Percentiles rank a stretch among this genome's conserved stretches.
These are phyloP conservation scores for Microhierax caerulescens DNA, from an alignment of 2,797 vertebrate species.

Conservation along the genomic window DNA sequence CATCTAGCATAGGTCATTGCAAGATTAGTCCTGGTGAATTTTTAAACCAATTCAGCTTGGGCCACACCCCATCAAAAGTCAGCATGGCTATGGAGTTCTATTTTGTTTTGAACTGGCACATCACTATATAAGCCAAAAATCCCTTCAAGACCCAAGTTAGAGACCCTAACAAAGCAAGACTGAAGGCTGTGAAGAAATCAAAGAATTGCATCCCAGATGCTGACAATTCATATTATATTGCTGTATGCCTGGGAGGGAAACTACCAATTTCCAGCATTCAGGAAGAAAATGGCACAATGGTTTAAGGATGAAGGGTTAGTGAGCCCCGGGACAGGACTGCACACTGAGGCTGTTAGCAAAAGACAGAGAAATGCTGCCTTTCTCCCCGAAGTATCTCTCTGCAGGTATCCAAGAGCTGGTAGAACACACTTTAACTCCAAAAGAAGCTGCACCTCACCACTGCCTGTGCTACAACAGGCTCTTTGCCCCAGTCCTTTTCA, in stretches of 20 bases:
- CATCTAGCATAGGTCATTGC: not conserved
- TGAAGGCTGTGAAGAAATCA: not conserved
- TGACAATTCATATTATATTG: not conserved
- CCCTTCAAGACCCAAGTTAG: not conserved
- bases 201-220: not conserved
- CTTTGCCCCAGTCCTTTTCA: not conserved
- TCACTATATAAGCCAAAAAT: not conserved
- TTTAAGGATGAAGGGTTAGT: not conserved
- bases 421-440: not conserved
- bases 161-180: not conserved
- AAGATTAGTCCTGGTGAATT: not conserved
- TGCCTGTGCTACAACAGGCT: not conserved
- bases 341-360: not conserved
- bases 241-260: not conserved
- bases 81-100: not conserved
- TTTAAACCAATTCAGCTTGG: not conserved
- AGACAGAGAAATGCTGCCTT: not conserved
- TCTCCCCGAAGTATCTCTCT: not conserved
- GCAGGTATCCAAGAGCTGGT: not conserved
- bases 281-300: not conserved
- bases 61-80: not conserved
- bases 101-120: not conserved
- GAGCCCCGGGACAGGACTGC: not conserved
- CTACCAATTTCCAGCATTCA: not conserved
- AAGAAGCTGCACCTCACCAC: not conserved